Evolutionary conservation across 2,113 vertebrate genomes (phyloP).

Genomic region (Notarius lentiginosus): DNA sequence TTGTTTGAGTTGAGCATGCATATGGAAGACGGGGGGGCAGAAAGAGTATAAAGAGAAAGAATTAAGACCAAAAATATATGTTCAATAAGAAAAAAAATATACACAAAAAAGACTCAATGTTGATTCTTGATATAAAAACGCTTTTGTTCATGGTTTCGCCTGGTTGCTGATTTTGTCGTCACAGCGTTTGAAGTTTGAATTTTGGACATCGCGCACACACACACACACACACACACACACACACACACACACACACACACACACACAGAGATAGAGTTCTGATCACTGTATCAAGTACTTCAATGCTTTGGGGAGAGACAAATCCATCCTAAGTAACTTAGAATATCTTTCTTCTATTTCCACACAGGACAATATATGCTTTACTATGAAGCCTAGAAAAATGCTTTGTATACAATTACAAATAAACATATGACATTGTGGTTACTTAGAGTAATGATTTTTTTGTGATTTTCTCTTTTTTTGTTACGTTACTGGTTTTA

Average conservation of each 20-base stretch:
- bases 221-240: neutral
- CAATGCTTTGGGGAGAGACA: constrained; percentile 73
- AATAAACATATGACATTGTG: constrained; percentile 70
- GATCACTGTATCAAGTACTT: constrained; percentile 55
- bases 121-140: constrained; percentile 66
- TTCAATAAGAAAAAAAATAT: constrained; percentile 60
- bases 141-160: constrained; percentile 72
- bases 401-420: constrained; percentile 80
- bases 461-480: constrained; percentile 42
- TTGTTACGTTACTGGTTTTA: constrained; percentile 53
- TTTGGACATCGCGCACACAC: constrained; percentile 69
- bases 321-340: constrained; percentile 80
- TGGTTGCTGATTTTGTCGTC: constrained; percentile 70
- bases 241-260: constrained; percentile 20
- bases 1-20: constrained; percentile 74
- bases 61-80: constrained; percentile 63
- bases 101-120: constrained; percentile 70
- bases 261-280: constrained; percentile 20
- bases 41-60: constrained; percentile 67
- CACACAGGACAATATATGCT: constrained; percentile 79
- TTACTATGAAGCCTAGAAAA: constrained; percentile 83
- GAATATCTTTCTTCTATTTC: constrained; percentile 73
- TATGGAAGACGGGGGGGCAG: constrained; percentile 77
- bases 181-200: constrained; percentile 76
- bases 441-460: constrained; percentile 64